These are phyloP conservation scores for Chunga burmeisteri DNA, from an alignment of 2,113 vertebrate species.

Conservation along the genomic window DNA sequence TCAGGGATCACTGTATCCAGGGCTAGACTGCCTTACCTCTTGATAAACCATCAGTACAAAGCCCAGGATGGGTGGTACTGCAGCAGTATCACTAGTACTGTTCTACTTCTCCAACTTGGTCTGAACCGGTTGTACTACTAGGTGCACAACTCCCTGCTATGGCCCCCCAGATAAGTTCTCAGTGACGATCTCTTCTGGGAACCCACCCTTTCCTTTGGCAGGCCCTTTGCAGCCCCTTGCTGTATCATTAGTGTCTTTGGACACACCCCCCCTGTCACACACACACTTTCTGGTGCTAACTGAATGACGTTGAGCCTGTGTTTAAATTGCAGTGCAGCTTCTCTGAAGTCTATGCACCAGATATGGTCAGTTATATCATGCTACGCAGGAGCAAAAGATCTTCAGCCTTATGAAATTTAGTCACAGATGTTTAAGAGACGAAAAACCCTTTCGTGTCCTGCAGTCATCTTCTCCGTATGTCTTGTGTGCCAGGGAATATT, in stretches of 20 bases:
- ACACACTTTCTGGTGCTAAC: background rate
- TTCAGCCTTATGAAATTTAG: background rate
- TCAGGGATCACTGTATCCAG: background rate
- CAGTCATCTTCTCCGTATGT: background rate
- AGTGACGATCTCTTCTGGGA: background rate
- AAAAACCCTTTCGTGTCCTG: background rate
- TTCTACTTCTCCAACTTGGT: background rate
- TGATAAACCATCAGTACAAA: background rate
- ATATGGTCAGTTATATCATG: background rate
- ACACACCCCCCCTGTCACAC: background rate
- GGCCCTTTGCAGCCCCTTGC: background rate
- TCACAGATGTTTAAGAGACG: background rate
- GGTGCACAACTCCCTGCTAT: background rate
- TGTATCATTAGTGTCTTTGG: background rate
- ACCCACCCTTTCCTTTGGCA: background rate
- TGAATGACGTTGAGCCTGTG: background rate
- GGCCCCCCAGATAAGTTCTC: background rate
- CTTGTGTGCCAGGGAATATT: background rate
- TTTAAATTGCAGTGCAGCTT: background rate
- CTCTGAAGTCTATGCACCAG: background rate
- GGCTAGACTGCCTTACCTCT: background rate
- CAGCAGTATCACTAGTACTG: background rate
- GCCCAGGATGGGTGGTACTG: background rate
- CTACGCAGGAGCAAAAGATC: background rate
- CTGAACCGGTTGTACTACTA: rapidly evolving